Base-by-base conservation (phyloP, 2,888 invertebrate species). In the Choristoneura rosaceana region DNA sequence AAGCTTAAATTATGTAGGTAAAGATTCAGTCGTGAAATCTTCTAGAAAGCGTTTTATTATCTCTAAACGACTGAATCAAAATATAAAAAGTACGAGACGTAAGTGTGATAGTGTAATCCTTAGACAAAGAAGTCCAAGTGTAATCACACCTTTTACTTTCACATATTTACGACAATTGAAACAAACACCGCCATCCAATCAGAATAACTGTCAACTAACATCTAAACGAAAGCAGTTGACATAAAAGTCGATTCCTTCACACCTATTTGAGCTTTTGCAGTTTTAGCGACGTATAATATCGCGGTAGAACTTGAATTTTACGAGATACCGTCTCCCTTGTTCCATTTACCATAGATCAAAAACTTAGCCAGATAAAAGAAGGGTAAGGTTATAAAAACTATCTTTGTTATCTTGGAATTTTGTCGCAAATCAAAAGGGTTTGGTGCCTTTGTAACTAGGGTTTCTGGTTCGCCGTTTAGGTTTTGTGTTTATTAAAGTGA, bases 211-310 rank as follows among this genome's bases (percentile, higher is more conserved):
- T 59, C 52, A 17, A 17, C 70, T 15, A 10, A 14, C 58, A 67
- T 50, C 55, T 73, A 50, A 73, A 52, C 69, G 64, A 64, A 69
- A 73, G 64, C 64, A 71, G 63, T 64, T 68, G 50, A 14, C 59
- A 50, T 69, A 73, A 69, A 73, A 66, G 65, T 66, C 55, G 55
- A 66, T 63, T 45, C 12, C 38, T 63, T 73, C 68, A 66, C 71
- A 73, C 73, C 69, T 73, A 69, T 73, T 69, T 52, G 69, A 60
- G 58, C 63, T 68, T 68, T 68, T 65, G 59, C 73, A 63, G 67
- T 73, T 73, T 69, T 62, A 66, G 71, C 43, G 4, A 66, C 73
- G 73, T 73, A 73, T 73, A 69, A 73, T 73, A 69, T 17, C 59
- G 43, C 73, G 50, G 69, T 73, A 73, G 64, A 73, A 60, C 63